A percentile compares a stretch with the other conserved stretches of the same genome.
These are phyloP conservation scores for Mercenaria mercenaria DNA, from an alignment of 1,140 invertebrate genomes.

Conservation along the genomic window DNA sequence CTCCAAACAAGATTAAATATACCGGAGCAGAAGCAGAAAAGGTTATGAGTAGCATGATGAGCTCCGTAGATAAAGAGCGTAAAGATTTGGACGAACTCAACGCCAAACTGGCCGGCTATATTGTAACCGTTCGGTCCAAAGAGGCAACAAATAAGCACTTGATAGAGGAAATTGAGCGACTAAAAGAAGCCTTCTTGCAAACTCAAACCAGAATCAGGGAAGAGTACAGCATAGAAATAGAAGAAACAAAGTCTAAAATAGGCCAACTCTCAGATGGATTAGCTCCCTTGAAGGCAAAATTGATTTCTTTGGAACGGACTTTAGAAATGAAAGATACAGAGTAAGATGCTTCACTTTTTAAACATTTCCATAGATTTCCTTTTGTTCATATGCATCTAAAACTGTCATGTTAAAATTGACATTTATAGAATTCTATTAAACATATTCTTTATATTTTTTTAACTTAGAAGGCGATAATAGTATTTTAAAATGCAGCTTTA, in stretches of 20 bases:
- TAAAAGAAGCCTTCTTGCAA: not conserved
- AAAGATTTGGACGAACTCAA: conserved; percentile 6
- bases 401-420: too few relatives aligned
- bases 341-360: not conserved
- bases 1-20: not conserved
- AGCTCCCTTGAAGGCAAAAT: not conserved
- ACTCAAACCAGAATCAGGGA: not conserved
- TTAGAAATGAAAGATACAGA: not conserved
- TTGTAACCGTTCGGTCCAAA: not conserved
- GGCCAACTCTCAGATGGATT: not conserved
- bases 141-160: not conserved
- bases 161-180: not conserved
- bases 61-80: not conserved
- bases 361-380: too few relatives aligned
- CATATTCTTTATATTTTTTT: too few relatives aligned
- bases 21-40: not conserved
- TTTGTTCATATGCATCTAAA: too few relatives aligned
- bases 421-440: too few relatives aligned
- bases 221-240: not conserved
- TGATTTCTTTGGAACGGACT: not conserved
- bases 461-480: too few relatives aligned
- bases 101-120: not conserved
- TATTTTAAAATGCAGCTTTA: too few relatives aligned
- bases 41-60: not conserved
- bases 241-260: not conserved